Evolutionary conservation across 2,888 invertebrate species (phyloP), one percentile per base, ranked within the genome.

Genomic region (Acronicta psi): DNA sequence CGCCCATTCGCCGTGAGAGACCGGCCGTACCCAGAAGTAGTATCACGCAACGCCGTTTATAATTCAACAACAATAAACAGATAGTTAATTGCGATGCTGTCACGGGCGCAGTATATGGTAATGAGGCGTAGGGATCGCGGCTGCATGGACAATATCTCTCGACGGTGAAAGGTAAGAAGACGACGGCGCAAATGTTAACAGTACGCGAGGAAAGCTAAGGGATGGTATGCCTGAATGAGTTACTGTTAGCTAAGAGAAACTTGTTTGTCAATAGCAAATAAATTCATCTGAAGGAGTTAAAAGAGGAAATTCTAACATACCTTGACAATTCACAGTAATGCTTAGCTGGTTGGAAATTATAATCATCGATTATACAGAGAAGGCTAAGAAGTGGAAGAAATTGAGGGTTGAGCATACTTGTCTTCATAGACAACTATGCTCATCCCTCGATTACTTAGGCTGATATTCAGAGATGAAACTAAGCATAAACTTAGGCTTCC

Each of bases 1-100:
- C 70, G 59, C 58, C 63, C 65, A 73, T 71, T 72, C 72, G 75
- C 70, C 54, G 63, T 49, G 63, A 74, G 60, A 74, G 62, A 67
- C 67, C 54, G 70, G 66, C 66, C 62, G 66, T 70, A 63, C 69
- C 74, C 79, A 73, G 79, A 67, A 80, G 79, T 80, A 69, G 75
- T 89, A 90, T 87, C 87, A 87, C 87, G 87, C 87, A 84, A 89
- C 87, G 90, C 85, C 88, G 90, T 91, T 91, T 92, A 91, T 93
- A 93, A 93, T 93, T 90, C 92, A 91, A 89, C 92, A 92, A 93
- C 93, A 93, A 94, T 93, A 93, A 92, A 91, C 94, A 90, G 91
- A 93, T 93, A 92, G 92, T 94, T 94, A 94, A 93, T 94, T 94
- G 93, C 94, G 85, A 86, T 87, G 92, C 93, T 93, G 93, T 93